Evolutionary conservation across 2,888 invertebrate genomes (phyloP).

Genomic region (Parnassius smintheus): DNA sequence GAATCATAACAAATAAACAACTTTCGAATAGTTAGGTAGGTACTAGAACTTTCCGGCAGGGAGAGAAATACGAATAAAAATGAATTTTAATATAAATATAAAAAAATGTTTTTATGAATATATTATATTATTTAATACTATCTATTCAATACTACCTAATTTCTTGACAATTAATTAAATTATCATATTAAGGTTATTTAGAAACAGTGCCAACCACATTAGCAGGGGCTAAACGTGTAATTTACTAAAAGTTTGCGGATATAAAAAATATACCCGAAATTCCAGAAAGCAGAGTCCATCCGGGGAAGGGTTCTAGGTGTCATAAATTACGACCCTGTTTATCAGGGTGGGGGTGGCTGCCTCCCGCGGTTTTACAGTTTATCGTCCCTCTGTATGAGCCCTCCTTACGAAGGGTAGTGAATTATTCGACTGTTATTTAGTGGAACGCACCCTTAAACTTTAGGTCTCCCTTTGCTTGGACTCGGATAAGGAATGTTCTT

Average conservation of each 20-base stretch:
- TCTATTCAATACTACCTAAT: no score
- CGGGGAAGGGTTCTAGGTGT: slow-evolving; percentile 60
- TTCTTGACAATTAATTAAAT: no score
- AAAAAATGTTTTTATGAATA: no score
- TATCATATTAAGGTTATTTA: no score
- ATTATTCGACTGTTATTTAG: slow-evolving; percentile 57
- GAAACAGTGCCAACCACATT: no score
- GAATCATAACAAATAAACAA: no score
- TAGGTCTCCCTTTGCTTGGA: slow-evolving; percentile 42
- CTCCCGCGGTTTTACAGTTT: slow-evolving; percentile 78
- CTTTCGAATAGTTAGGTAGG: no score
- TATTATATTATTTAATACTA: no score
- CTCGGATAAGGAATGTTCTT: slow-evolving; percentile 29
- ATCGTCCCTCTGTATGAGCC: slow-evolving; percentile 64
- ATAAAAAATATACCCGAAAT: slow-evolving; percentile 31
- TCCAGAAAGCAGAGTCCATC: slow-evolving; percentile 31
- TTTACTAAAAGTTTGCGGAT: background rate
- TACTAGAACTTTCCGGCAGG: no score
- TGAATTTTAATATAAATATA: no score
- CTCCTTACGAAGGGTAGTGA: slow-evolving; percentile 48
- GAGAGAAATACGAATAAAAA: no score
- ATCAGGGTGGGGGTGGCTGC: slow-evolving; percentile 66
- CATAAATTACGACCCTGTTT: slow-evolving; percentile 78
- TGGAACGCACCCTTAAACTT: slow-evolving; percentile 58
- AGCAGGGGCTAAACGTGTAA: background rate